phyloP scores from a whole-genome alignment of 2,797 vertebrate species.

The Anolis apletophallus region DNA sequence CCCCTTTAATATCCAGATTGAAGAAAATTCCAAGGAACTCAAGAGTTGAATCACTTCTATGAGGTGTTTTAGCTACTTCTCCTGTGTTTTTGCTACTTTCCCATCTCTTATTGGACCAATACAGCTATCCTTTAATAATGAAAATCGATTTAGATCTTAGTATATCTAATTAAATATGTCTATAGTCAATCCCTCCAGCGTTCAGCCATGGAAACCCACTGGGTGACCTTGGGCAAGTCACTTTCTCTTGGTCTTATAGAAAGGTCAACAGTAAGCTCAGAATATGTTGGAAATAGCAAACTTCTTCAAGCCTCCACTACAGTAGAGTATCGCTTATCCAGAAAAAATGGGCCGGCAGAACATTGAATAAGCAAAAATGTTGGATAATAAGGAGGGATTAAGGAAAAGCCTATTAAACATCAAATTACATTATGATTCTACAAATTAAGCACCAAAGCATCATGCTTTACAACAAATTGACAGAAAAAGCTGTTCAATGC shows the following conservation, averaged over 20 bases:
- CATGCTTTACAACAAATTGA: no score
- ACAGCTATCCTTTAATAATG: background rate
- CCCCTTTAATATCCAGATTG: background rate
- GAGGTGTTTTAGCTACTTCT: background rate
- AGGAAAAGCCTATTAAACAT: no score
- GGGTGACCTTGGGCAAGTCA: background rate
- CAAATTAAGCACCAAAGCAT: no score
- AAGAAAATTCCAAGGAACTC: background rate
- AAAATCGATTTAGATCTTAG: background rate
- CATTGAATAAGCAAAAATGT: no score
- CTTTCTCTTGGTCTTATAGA: background rate
- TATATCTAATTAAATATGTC: slow-evolving; percentile 13
- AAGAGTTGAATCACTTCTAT: background rate
- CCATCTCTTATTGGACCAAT: background rate
- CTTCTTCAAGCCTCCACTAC: no score
- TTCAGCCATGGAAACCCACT: background rate
- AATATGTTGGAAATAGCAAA: background rate
- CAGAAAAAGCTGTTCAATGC: no score
- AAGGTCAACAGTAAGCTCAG: background rate
- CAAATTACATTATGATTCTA: no score
- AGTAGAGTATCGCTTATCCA: no score
- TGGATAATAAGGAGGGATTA: no score
- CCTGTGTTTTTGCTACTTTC: background rate
- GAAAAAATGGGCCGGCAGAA: no score
- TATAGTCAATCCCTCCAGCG: background rate